Evolutionary conservation across 53 echinoderm and acorn worm species (phyloP), one percentile per base, ranked within the genome.

Genomic region (Astropecten irregularis): DNA sequence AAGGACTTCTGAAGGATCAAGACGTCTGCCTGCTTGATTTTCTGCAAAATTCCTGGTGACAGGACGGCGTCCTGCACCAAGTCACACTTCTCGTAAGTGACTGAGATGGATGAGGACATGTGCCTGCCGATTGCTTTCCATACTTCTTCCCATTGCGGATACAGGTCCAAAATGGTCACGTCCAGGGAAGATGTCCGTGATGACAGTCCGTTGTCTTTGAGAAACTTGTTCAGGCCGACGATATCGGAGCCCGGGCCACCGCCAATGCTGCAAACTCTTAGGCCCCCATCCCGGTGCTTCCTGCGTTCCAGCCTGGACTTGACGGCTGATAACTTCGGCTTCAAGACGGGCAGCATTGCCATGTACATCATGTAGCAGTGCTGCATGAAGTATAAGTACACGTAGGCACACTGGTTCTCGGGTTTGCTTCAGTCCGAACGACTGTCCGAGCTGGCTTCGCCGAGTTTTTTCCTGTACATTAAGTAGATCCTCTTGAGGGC

Each of bases 351-450:
- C 47, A 27, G 47, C 68, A 68, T 42, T 16, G 68, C 47, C 46
- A 42, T 10, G 68, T 68, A 68, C 44, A 68, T 47, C 47, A 68
- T 68, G 47, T 68, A 47, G 47, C 46, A 68, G 18, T 68, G 68
- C 29, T 46, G 47, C 46, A 68, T 47, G 47, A 68, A 68, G 47
- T 46, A 68, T n/a, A 42, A 18, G 47, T 46, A 47, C 47, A 68
- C 68, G 16, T 68, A 68, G 11, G 68, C 68, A 68, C 68, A 47
- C 68, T 47, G 68, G 68, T 68, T 68, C 10, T 0, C 44, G 46
- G 68, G 46, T 9, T 27, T 11, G 13, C 68, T 68, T 47, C 68
- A 68, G 68, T 68, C 68, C 23, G 68, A 14, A 29, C 68, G 65
- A 64, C 3, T 8, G 26, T 35, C 38, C 2, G 38, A 38, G n/a